These are phyloP conservation scores for Palythoa heliodiscus DNA, from an alignment of 92 coral and sea anemone species.

Conservation along the genomic window DNA sequence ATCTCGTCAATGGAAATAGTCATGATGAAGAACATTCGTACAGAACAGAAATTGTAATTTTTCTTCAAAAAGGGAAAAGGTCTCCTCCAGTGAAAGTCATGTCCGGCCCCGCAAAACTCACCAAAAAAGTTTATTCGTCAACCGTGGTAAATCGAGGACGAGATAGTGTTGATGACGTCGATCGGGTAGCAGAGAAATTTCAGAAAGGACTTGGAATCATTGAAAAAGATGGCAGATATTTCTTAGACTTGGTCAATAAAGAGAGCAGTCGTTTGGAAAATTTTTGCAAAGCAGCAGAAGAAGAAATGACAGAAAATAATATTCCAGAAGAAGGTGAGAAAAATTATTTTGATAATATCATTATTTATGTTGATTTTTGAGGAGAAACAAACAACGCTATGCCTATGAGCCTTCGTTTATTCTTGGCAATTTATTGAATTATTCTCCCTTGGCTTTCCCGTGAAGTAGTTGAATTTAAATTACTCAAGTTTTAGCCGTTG, in stretches of 20 bases:
- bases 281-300: conserved; percentile 67
- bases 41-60: conserved; percentile 83
- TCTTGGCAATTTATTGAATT: background rate
- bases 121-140: conserved; percentile 79
- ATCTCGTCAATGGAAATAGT: conserved; percentile 66
- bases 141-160: conserved; percentile 45
- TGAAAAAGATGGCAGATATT: conserved; percentile 87
- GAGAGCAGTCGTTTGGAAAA: conserved; percentile 77
- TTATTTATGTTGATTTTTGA: conserved; percentile 7
- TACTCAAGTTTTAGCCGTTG: background rate
- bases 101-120: conserved; percentile 52
- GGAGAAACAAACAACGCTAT: background rate
- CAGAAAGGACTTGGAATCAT: conserved; percentile 67
- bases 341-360: background rate
- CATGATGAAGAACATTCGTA: conserved; percentile 32
- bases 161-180: conserved; percentile 53
- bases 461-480: background rate
- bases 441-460: background rate
- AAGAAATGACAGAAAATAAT: conserved; percentile 76
- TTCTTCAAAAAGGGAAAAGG: conserved; percentile 74
- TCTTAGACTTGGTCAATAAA: conserved; percentile 73
- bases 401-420: background rate
- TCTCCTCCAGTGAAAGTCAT: conserved; percentile 75
- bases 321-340: conserved; percentile 83
- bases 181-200: conserved; percentile 70